Evolutionary conservation across 2,797 vertebrate genomes (phyloP), one percentile per base, ranked within the genome.

Genomic region (Enteromius paludinosus): DNA sequence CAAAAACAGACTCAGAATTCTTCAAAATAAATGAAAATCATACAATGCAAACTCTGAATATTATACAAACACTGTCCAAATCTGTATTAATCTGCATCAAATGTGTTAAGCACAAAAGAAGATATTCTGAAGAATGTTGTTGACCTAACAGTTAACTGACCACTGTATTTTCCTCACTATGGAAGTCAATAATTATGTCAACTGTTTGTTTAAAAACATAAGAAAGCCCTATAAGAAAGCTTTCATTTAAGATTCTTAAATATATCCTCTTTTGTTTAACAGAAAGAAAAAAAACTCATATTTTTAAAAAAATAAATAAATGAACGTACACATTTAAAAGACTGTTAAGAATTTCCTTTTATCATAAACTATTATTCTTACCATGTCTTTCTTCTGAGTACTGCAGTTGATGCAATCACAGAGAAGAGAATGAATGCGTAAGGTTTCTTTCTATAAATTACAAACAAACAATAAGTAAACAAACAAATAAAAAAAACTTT

Each of bases 341-440:
- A 14, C 35, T 35, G 0, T 14, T 41, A 43, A 68, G 12, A 69
- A 17, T 45, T 69, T 33, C 5, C 0, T 33, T 33, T 33, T 5
- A 30, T 23, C 1, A 28, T 7, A 8, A 25, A 5, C 28, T 28
- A 25, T 45, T 15, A 14, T 15, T 76, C 86, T 90, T 83, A 93
- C 92, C 90, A 83, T 25, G 20, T 89, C 84, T 10, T 52, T 0
- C 0, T 20, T 0, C 0, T 70, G 0, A 76, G 28, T 68, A 2
- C 5, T 30, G 86, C 93, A 94, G 1, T 68, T 20, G 0, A 0
- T 0, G 83, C 94, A 94, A 0, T 0, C 0, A 79, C 94, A 94
- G 25, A 79, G 45, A 78, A 78, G 18, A 0, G 78, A 84, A 87
- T 94, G 92, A 12, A 87, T 30, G 0, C 0, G 0, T 81, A 94